Evolutionary conservation across 2,888 invertebrate genomes (phyloP), one percentile per base, ranked within the genome.

Genomic region (Lucinisca nassula): DNA sequence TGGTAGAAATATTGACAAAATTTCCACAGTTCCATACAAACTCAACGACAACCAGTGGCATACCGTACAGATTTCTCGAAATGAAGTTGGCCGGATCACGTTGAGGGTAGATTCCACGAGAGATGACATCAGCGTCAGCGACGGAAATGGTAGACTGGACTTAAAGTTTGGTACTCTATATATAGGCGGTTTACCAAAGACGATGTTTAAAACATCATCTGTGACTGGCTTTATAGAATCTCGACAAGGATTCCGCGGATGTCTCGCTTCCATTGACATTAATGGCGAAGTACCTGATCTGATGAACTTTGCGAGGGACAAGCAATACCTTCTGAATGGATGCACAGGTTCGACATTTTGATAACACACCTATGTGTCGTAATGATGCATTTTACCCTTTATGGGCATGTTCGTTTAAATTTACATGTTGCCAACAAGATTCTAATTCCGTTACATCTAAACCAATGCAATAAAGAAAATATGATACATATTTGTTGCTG

Each of bases 191-290:
- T 72, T 95, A 32, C 95, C 95, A 0, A 79, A 89, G 1, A 83
- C 82, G 6, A 87, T 95, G 89, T 93, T 93, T 72, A 84, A 79
- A 8, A 86, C 90, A 27, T 82, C 82, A 1, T 76, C 85, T 10
- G 85, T 95, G 12, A 88, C 75, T 35, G 85, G 79, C 6, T 85
- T 90, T 8, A 85, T 95, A 12, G 82, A 90, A n/a, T 95, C 95
- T 0, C 87, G 90, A n/a, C 91, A 92, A 32, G 95, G 96, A 10
- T 96, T 95, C 89, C 89, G 93, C 35, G 96, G 96, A 6, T 96
- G 96, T 82, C 45, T 96, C 58, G 95, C 96, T 0, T 94, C 95
- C 21, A 73, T 95, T 30, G 91, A 94, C 73, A 90, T 96, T 70
- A 93, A 95, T 58, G 93, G 94, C 0, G 86, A 87, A 12, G 89